Evolutionary conservation across 2,113 vertebrate genomes (phyloP).

Genomic region (Rhineura floridana): DNA sequence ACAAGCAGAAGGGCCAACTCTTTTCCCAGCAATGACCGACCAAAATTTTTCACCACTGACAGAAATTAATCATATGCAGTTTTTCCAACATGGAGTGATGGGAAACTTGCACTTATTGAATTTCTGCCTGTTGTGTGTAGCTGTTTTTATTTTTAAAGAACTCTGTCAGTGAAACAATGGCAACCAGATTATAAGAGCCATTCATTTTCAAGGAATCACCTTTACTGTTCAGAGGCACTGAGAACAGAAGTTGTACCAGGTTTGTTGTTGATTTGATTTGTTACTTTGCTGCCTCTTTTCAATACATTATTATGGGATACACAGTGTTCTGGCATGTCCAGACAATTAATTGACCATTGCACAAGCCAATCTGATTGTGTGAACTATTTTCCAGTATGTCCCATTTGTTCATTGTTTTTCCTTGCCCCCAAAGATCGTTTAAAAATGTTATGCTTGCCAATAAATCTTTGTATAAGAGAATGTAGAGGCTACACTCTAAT

Average conservation of each 20-base stretch:
- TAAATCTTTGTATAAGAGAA: constrained; percentile 36
- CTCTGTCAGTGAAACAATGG: too few relatives aligned
- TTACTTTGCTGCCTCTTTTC: background rate
- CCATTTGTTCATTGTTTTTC: constrained; percentile 17
- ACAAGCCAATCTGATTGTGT: background rate
- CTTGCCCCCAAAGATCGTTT: background rate
- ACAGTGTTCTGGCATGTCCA: constrained; percentile 10
- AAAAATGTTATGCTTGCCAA: constrained; percentile 32
- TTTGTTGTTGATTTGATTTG: background rate
- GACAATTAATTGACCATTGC: constrained; percentile 41
- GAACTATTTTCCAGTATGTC: background rate
- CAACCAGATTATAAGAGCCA: too few relatives aligned
- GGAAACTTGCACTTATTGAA: too few relatives aligned
- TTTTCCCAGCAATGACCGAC: too few relatives aligned
- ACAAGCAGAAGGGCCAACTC: too few relatives aligned
- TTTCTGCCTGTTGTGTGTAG: too few relatives aligned
- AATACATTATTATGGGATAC: constrained; percentile 13
- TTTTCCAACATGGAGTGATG: too few relatives aligned
- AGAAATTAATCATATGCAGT: too few relatives aligned
- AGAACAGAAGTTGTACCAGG: background rate
- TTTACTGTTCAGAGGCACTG: too few relatives aligned
- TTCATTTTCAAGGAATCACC: too few relatives aligned
- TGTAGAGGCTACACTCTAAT: constrained; percentile 9
- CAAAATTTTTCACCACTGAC: too few relatives aligned
- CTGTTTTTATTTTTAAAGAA: too few relatives aligned